Evolutionary conservation across 2,797 vertebrate species (phyloP).

Genomic region (Scyliorhinus canicula): DNA sequence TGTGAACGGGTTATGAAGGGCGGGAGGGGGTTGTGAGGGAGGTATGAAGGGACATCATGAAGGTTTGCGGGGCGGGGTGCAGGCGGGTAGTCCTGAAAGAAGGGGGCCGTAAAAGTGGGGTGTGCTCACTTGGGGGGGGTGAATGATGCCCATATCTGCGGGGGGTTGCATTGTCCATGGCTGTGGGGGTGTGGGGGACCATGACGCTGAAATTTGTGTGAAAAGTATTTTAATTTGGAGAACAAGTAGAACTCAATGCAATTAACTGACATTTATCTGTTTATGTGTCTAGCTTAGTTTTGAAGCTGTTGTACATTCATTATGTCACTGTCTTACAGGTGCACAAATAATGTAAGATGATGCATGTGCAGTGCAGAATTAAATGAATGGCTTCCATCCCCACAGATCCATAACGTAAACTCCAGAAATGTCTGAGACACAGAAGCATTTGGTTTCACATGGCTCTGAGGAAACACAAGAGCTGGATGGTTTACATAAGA

Average conservation of each 20-base stretch:
- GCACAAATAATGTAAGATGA: neutral
- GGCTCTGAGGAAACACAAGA: constrained; percentile 51
- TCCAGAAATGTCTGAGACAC: constrained; percentile 47
- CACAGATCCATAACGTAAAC: constrained; percentile 12
- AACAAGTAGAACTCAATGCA: neutral
- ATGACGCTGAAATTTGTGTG: neutral
- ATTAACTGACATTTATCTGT: neutral
- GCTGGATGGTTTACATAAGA: constrained; percentile 46
- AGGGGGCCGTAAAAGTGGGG: too few species aligned
- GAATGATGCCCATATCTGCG: too few species aligned
- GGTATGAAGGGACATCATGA: too few species aligned
- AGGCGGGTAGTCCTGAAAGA: too few species aligned
- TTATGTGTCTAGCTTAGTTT: constrained; percentile 2
- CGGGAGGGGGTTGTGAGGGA: too few species aligned
- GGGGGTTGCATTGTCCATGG: too few species aligned
- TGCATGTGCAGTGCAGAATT: neutral
- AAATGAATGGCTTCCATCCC: neutral
- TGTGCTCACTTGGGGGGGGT: too few species aligned
- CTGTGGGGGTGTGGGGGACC: too few species aligned
- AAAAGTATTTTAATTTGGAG: neutral
- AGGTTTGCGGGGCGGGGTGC: too few species aligned
- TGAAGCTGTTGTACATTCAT: neutral
- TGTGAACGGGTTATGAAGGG: too few species aligned
- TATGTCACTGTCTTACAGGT: neutral
- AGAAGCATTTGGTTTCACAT: constrained; percentile 49